A percentile compares a stretch with the other conserved stretches of the same genome.
Evolutionary conservation across 2,113 vertebrate genomes (phyloP).

Genomic region (Myiagra hebetior): DNA sequence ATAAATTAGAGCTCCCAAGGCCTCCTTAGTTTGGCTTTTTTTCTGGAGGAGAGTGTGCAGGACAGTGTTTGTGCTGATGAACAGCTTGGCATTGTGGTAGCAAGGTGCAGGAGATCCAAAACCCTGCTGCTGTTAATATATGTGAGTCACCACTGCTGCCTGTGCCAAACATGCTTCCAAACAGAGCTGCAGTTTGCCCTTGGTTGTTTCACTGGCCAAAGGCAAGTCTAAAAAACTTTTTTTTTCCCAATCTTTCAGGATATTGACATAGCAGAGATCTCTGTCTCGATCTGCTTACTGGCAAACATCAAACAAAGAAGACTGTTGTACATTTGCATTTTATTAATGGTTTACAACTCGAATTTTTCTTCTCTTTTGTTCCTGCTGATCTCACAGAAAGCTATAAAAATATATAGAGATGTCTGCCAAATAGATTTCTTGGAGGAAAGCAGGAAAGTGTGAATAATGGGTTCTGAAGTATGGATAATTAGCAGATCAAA

Average conservation of each 20-base stretch:
- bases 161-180: constrained; percentile 36
- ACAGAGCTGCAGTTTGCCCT: constrained; percentile 19
- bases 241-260: neutral
- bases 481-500: constrained; percentile 65
- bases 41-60: neutral
- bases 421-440: constrained; percentile 35
- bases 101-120: constrained; percentile 23
- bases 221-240: neutral
- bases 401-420: neutral
- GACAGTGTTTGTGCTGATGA: constrained; percentile 4
- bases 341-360: neutral
- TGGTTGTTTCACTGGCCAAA: constrained; percentile 2
- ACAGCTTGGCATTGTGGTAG: neutral
- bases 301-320: neutral
- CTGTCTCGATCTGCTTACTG: neutral
- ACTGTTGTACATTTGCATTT: neutral
- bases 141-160: constrained; percentile 20
- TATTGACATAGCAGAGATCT: neutral
- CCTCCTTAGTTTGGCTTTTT: neutral
- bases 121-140: constrained; percentile 18
- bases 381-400: constrained; percentile 39
- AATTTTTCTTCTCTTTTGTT: constrained; percentile 9
- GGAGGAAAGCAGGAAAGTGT: neutral
- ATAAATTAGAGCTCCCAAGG: neutral
- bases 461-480: constrained; percentile 52